These are phyloP conservation scores for Charanyca ferruginea DNA, from an alignment of 2,888 invertebrate species.

Conservation along the genomic window DNA sequence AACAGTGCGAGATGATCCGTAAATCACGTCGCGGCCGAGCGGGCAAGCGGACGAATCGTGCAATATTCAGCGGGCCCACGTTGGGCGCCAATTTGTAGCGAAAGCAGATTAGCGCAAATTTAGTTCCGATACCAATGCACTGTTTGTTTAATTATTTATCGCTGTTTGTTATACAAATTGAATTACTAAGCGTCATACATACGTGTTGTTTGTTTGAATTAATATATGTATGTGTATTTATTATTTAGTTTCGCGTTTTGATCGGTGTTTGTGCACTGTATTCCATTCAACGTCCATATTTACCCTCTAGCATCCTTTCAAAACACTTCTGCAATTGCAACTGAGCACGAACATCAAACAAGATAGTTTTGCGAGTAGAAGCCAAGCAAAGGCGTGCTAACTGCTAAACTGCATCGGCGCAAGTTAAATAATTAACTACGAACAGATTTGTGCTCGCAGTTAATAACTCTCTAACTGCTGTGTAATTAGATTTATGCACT, in stretches of 20 bases:
- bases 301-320: conserved; percentile 4
- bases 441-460: conserved; percentile 62
- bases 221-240: conserved; percentile 41
- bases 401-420: conserved; percentile 59
- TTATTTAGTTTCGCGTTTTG: conserved; percentile 34
- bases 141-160: conserved; percentile 67
- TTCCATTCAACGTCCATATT: conserved; percentile 25
- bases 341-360: conserved; percentile 15
- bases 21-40: conserved; percentile 61
- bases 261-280: conserved; percentile 16
- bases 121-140: conserved; percentile 61
- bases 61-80: conserved; percentile 69
- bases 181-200: conserved; percentile 54
- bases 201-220: conserved; percentile 49
- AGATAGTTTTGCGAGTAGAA: conserved; percentile 19
- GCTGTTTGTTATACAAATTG: conserved; percentile 63
- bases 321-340: conserved; percentile 3
- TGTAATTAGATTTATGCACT: conserved; percentile 44
- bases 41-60: conserved; percentile 48
- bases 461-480: conserved; percentile 49
- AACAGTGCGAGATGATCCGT: conserved; percentile 63
- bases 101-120: conserved; percentile 71
- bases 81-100: conserved; percentile 69
- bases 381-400: conserved; percentile 36
- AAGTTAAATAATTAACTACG: conserved; percentile 65